Conservation (phyloP, 2,888 invertebrate genomes). For the Phortica okadai region DNA sequence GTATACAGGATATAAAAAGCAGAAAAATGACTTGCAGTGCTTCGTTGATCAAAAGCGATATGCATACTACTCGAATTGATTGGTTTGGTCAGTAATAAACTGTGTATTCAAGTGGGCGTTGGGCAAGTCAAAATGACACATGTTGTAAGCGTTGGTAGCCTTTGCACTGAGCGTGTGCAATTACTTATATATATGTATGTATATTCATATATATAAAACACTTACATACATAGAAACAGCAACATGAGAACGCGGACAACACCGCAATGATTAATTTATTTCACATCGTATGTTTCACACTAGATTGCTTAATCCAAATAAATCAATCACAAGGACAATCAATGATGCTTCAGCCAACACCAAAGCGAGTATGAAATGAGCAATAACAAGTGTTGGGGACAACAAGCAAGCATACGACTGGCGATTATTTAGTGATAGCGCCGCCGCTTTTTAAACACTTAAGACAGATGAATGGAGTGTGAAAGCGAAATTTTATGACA, state of each 20-base stretch:
- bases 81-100: slow-evolving; percentile 41
- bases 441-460: slow-evolving; percentile 52
- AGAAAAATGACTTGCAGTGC: slow-evolving; percentile 47
- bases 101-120: not conserved
- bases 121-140: no score
- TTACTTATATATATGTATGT: slow-evolving; percentile 55
- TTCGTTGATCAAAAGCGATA: slow-evolving; percentile 8
- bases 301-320: slow-evolving; percentile 59
- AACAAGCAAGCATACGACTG: no score
- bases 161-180: slow-evolving; percentile 50
- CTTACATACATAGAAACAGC: no score
- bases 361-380: no score
- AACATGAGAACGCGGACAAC: slow-evolving; percentile 26
- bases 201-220: slow-evolving; percentile 30
- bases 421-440: slow-evolving; percentile 38
- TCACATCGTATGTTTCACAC: slow-evolving; percentile 61
- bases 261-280: slow-evolving; percentile 62
- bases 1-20: not conserved
- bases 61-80: slow-evolving; percentile 52
- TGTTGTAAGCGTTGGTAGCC: not conserved
- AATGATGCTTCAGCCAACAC: slow-evolving; percentile 27
- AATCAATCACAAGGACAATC: slow-evolving; percentile 58
- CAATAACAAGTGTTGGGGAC: no score
- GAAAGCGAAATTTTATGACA: slow-evolving; percentile 45
- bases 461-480: slow-evolving; percentile 69